These are phyloP conservation scores for Harpegnathos saltator DNA, from an alignment of 1,140 invertebrate genomes.

Conservation along the genomic window DNA sequence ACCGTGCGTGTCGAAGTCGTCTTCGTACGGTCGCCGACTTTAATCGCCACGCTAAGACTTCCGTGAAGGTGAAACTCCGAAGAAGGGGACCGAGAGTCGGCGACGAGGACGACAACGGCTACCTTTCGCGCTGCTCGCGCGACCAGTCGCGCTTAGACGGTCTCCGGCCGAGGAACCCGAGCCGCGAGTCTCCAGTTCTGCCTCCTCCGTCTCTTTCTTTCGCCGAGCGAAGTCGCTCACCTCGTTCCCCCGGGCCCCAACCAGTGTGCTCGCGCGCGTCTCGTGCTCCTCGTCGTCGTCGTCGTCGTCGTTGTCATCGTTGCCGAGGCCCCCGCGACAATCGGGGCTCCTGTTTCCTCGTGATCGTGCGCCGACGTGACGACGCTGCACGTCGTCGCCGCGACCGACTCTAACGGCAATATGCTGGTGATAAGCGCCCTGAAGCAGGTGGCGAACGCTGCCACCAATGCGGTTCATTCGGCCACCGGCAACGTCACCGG, in stretches of 20 bases:
- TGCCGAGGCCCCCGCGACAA: not conserved
- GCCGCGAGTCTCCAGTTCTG: constrained; percentile 35
- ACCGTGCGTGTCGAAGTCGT: constrained; percentile 51
- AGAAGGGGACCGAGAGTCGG: constrained; percentile 63
- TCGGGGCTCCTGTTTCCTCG: not conserved
- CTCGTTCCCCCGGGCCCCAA: too few species aligned
- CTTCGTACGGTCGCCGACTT: constrained; percentile 42
- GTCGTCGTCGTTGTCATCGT: too few species aligned
- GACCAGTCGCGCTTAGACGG: constrained; percentile 66
- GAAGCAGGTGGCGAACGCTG: constrained; percentile 81
- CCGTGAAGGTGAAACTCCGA: constrained; percentile 70
- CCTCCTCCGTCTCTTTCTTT: not conserved
- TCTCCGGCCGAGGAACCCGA: constrained; percentile 26
- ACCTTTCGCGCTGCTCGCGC: constrained; percentile 61
- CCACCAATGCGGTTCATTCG: constrained; percentile 81
- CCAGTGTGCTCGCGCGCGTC: not conserved
- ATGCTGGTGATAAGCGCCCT: constrained; percentile 83
- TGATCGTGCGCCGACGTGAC: not conserved
- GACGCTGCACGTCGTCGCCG: constrained; percentile 5
- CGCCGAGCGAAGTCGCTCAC: not conserved
- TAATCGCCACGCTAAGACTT: constrained; percentile 61
- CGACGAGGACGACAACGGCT: constrained; percentile 17
- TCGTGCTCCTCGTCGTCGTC: not conserved
- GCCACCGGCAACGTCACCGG: constrained; percentile 75
- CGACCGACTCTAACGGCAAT: constrained; percentile 11